Evolutionary conservation across 2,888 invertebrate genomes (phyloP).

Genomic region (Polymixis lichenea): DNA sequence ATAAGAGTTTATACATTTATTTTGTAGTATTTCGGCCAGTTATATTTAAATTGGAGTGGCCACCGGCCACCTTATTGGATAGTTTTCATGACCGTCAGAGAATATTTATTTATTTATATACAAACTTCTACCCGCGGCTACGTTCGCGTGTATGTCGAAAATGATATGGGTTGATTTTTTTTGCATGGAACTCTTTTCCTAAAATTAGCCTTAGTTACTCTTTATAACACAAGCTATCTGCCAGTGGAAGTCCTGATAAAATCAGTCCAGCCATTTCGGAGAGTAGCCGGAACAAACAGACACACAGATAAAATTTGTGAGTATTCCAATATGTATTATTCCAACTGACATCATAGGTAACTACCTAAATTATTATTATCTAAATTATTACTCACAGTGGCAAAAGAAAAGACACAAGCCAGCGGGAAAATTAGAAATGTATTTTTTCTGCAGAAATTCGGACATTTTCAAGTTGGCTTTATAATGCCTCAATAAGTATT

Average conservation of each 20-base stretch:
- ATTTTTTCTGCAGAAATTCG: not conserved
- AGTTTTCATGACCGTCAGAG: not conserved
- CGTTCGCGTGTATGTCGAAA: too few relatives aligned
- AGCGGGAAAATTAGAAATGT: not conserved
- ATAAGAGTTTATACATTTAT: not conserved
- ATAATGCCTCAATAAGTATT: not conserved
- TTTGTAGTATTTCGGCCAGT: not conserved
- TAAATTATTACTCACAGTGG: not conserved
- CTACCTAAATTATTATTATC: not conserved
- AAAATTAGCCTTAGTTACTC: too few relatives aligned
- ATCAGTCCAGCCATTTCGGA: too few relatives aligned
- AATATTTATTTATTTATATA: too few relatives aligned
- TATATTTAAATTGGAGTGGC: constrained; percentile 19
- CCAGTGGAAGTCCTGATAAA: too few relatives aligned
- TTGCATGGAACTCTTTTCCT: too few relatives aligned
- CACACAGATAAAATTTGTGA: not conserved
- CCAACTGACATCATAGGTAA: not conserved
- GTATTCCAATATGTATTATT: not conserved
- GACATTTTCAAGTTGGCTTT: not conserved
- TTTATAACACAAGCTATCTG: too few relatives aligned
- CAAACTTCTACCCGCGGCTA: too few relatives aligned
- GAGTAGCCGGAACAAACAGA: too few relatives aligned
- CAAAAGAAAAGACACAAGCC: not conserved
- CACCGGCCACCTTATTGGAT: not conserved
- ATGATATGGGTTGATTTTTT: too few relatives aligned